Evolutionary conservation across 2,888 invertebrate genomes (phyloP).

Genomic region (Eurytoma adleriae): DNA sequence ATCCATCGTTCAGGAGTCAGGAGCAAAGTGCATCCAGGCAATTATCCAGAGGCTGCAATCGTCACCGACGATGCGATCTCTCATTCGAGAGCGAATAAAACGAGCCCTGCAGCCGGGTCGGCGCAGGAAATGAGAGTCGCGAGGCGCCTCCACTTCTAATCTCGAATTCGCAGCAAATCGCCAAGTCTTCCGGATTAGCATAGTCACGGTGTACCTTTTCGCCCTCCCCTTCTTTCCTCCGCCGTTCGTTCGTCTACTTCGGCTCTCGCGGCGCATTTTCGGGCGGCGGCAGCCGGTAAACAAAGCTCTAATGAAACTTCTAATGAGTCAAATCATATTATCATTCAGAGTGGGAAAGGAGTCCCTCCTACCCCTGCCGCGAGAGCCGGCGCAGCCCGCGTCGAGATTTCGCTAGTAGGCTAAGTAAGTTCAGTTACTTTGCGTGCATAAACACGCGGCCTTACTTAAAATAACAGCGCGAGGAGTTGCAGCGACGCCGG

Average conservation of each 20-base stretch:
- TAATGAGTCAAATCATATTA: constrained; percentile 73
- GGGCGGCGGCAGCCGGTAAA: constrained; percentile 62
- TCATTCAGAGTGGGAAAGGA: constrained; percentile 63
- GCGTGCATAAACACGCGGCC: constrained; percentile 69
- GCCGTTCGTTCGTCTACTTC: constrained; percentile 44
- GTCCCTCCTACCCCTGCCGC: too few species aligned
- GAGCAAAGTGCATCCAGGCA: neutral
- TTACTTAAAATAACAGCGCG: constrained; percentile 66
- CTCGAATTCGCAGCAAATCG: constrained; percentile 25
- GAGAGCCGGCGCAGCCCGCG: constrained; percentile 20
- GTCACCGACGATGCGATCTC: neutral
- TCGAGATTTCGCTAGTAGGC: constrained; percentile 60
- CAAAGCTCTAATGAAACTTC: constrained; percentile 72
- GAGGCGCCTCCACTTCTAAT: neutral
- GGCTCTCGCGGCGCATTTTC: constrained; percentile 37
- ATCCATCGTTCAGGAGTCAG: neutral
- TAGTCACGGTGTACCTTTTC: constrained; percentile 19
- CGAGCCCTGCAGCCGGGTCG: too few species aligned
- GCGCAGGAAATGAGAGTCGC: too few species aligned
- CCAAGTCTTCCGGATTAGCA: constrained; percentile 22
- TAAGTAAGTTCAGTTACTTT: constrained; percentile 69
- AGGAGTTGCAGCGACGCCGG: neutral
- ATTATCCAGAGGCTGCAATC: too few species aligned
- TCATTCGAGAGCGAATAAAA: too few species aligned
- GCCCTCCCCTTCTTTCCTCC: constrained; percentile 9